phyloP scores from a whole-genome alignment of 2,888 invertebrate species.

The Chamaedrilus cognettii region DNA sequence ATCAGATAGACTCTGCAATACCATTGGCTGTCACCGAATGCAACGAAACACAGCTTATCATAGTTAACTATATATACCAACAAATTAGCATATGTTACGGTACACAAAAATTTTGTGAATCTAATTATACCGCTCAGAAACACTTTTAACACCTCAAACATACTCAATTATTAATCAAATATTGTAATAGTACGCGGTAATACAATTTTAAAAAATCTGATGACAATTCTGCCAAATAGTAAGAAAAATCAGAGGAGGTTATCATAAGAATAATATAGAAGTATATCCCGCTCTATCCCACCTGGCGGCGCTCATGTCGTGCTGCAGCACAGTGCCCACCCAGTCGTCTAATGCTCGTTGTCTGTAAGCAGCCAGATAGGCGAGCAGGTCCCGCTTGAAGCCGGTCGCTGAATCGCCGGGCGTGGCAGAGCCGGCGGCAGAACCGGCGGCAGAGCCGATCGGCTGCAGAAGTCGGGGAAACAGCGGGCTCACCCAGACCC shows the following conservation, averaged over 20 bases:
- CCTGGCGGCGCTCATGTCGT: conserved; percentile 84
- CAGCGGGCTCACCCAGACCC: conserved; percentile 85
- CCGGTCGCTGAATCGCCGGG: conserved; percentile 80
- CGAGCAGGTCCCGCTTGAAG: conserved; percentile 77
- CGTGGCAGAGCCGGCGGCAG: conserved; percentile 60
- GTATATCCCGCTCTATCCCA: conserved; percentile 57
- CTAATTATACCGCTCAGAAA: too few relatives aligned
- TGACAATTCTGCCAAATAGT: background rate
- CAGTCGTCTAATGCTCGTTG: conserved; percentile 69
- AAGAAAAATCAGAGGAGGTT: background rate
- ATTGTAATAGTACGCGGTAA: too few relatives aligned
- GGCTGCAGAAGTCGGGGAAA: conserved; percentile 66
- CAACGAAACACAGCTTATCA: too few relatives aligned
- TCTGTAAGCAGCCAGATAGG: conserved; percentile 77
- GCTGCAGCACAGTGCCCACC: conserved; percentile 72
- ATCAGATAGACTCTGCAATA: conserved; percentile 80
- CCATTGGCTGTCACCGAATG: too few relatives aligned
- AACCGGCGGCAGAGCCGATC: conserved; percentile 69
- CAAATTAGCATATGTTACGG: too few relatives aligned
- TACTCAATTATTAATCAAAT: too few relatives aligned
- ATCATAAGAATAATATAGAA: background rate
- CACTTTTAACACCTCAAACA: too few relatives aligned
- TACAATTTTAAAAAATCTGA: background rate
- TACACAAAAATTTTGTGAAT: too few relatives aligned
- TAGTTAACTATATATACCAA: too few relatives aligned